These are phyloP conservation scores for Nineta flava DNA, from an alignment of 2,888 invertebrate genomes.

Conservation along the genomic window DNA sequence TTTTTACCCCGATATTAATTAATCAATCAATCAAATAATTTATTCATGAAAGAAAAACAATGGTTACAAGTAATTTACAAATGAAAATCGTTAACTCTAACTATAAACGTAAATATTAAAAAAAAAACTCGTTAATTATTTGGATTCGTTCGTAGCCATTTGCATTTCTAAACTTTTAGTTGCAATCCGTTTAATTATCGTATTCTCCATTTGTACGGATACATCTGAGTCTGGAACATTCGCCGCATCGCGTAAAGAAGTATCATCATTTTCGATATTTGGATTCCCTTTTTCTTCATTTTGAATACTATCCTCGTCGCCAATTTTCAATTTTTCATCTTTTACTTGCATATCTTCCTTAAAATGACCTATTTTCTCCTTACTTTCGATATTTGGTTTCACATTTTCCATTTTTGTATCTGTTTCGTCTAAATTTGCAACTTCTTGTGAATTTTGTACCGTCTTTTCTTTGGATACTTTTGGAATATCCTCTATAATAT, in stretches of 20 bases:
- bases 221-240: background rate
- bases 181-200: background rate
- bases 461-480: no score
- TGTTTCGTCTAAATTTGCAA: background rate
- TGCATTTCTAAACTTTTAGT: slow-evolving; percentile 2
- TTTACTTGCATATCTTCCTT: no score
- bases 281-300: background rate
- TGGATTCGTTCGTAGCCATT: background rate
- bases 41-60: no score
- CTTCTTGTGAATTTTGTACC: background rate
- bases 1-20: no score
- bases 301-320: no score
- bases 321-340: no score
- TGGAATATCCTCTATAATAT: background rate
- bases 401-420: no score
- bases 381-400: no score
- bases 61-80: no score
- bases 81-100: background rate
- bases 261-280: background rate
- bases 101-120: background rate
- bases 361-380: no score
- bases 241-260: background rate
- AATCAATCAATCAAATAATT: no score
- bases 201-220: no score
- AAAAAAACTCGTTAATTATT: background rate